Conservation (phyloP, 2,113 vertebrate species). For the Paradoxurus hermaphroditus region DNA sequence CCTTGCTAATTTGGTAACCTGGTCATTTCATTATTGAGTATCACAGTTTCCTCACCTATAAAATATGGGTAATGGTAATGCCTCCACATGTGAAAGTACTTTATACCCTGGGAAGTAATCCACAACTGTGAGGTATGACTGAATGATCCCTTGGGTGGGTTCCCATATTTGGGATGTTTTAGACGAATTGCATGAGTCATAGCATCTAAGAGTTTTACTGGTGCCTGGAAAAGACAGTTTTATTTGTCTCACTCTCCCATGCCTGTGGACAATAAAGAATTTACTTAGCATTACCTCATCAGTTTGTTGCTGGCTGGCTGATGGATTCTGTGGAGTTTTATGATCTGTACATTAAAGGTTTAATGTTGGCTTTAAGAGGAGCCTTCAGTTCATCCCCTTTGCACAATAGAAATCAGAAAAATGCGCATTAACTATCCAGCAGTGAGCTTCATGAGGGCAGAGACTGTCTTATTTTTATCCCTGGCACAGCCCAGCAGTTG, state of each 20-base stretch:
- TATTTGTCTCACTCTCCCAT: neutral
- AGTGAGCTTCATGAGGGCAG: neutral
- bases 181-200: conserved; percentile 46
- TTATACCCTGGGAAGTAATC: neutral
- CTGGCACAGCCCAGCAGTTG: neutral
- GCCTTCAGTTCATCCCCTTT: neutral
- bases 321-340: neutral
- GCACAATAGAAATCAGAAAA: neutral
- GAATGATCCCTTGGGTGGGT: neutral
- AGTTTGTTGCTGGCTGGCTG: neutral
- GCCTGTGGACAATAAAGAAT: conserved; percentile 11
- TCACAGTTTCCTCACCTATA: neutral
- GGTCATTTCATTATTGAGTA: neutral
- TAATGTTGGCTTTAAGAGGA: neutral
- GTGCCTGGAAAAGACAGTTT: neutral
- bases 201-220: conserved; percentile 27
- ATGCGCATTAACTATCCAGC: neutral
- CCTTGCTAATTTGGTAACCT: neutral
- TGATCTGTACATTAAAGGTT: neutral
- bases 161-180: neutral
- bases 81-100: neutral
- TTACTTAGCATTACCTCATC: neutral
- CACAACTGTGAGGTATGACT: neutral
- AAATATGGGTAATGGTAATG: neutral
- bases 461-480: conserved; percentile 5